phyloP scores from a whole-genome alignment of 2,113 vertebrate genomes.

The Corythornis cristatus region DNA sequence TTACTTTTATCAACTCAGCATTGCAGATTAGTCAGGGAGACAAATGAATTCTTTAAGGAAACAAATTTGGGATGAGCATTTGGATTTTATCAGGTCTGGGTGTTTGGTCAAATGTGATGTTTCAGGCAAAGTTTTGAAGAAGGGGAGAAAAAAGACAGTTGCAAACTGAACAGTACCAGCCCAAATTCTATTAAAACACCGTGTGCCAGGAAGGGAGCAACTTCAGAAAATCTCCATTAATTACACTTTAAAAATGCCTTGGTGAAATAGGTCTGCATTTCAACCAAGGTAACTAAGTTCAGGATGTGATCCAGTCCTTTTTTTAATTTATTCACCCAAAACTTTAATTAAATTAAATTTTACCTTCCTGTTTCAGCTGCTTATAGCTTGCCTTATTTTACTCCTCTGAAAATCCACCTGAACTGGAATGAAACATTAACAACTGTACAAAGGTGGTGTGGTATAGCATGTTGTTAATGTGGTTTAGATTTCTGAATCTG shows the following conservation, averaged over 20 bases:
- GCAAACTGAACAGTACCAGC: background rate
- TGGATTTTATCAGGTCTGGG: background rate
- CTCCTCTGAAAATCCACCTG: background rate
- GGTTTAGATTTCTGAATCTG: background rate
- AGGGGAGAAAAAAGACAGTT: background rate
- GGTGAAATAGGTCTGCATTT: background rate
- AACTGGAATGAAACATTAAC: background rate
- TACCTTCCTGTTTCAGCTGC: background rate
- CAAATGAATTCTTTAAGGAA: background rate
- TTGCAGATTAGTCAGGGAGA: background rate
- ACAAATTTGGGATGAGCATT: background rate
- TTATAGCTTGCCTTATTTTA: background rate
- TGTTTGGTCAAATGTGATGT: background rate
- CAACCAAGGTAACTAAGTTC: background rate
- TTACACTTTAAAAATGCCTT: background rate
- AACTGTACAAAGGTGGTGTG: background rate
- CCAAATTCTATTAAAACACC: background rate
- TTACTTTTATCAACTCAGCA: background rate
- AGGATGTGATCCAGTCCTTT: background rate
- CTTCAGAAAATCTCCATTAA: background rate
- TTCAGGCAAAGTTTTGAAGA: slow-evolving; percentile 3
- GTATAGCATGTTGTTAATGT: background rate
- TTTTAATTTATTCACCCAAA: background rate
- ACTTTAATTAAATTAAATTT: background rate
- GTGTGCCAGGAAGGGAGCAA: background rate